Evolutionary conservation across 2,888 invertebrate genomes (phyloP).

Genomic region (Drosophila hamatofila): DNA sequence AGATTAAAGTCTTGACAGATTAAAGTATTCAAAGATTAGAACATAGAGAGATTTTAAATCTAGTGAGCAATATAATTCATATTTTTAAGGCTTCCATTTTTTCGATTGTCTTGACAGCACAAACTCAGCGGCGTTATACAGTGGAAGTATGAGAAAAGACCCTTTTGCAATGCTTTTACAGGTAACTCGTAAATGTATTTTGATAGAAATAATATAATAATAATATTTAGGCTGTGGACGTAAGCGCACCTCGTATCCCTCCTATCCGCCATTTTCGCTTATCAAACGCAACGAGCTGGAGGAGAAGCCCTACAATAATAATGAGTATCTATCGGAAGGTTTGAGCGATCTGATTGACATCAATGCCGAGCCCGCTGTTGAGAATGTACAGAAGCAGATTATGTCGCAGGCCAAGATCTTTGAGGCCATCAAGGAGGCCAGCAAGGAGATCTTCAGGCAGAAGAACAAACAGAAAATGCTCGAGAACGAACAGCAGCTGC

Average conservation of each 20-base stretch:
- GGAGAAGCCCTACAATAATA: constrained; percentile 85
- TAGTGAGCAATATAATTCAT: neutral
- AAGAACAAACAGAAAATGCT: constrained; percentile 85
- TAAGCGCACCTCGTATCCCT: constrained; percentile 87
- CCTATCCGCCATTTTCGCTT: constrained; percentile 78
- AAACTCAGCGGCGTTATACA: constrained; percentile 82
- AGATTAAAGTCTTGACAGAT: too few species aligned
- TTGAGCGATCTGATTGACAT: constrained; percentile 89
- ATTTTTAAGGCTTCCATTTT: neutral
- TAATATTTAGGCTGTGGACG: constrained; percentile 89
- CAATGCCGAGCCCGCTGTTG: constrained; percentile 89
- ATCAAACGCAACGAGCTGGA: constrained; percentile 83
- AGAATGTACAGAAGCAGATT: constrained; percentile 91
- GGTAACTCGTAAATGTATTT: constrained; percentile 86
- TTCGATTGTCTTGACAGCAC: constrained; percentile 61
- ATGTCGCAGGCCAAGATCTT: constrained; percentile 90
- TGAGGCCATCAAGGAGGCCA: constrained; percentile 93
- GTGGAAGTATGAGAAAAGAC: constrained; percentile 89
- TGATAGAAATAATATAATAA: neutral
- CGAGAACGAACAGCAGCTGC: constrained; percentile 62
- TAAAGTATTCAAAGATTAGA: too few species aligned
- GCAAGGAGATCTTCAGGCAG: constrained; percentile 89
- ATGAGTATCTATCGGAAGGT: constrained; percentile 87
- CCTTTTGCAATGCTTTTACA: constrained; percentile 95
- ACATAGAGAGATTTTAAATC: too few species aligned